phyloP scores from a whole-genome alignment of 2,113 vertebrate species.

The Opisthocomus hoazin region DNA sequence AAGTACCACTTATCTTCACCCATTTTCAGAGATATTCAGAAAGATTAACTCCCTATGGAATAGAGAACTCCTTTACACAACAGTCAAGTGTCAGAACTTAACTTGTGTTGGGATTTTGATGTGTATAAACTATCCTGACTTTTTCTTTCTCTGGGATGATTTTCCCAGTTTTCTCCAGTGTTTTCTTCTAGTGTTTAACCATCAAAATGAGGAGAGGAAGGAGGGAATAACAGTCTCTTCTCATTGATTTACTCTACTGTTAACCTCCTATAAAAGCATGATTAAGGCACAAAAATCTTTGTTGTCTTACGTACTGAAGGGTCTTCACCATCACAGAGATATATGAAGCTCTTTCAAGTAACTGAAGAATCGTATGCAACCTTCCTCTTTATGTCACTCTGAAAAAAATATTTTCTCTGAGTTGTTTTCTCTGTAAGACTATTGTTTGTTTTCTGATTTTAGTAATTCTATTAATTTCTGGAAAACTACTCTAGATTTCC shows the following conservation, averaged over 20 bases:
- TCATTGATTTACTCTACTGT: background rate
- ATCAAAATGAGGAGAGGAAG: background rate
- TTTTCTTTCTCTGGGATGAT: background rate
- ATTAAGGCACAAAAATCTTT: background rate
- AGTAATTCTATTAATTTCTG: background rate
- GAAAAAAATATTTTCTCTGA: background rate
- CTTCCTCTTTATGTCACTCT: background rate
- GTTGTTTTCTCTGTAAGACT: background rate
- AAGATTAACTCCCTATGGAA: background rate
- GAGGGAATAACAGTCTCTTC: background rate
- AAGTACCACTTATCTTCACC: background rate
- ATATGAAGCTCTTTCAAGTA: background rate
- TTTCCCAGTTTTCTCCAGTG: background rate
- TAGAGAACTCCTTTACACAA: background rate
- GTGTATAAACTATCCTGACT: background rate
- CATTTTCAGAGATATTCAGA: background rate
- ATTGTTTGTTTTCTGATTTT: background rate
- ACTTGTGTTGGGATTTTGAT: accelerated
- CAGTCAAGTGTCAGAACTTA: background rate
- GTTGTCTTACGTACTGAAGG: background rate
- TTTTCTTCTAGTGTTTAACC: background rate
- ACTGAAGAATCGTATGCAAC: background rate
- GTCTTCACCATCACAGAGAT: background rate
- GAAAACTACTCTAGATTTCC: background rate
- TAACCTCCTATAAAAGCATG: background rate